These are phyloP conservation scores for Hippasteria phrygiana DNA, from an alignment of 53 echinoderm and acorn worm species.

Conservation along the genomic window DNA sequence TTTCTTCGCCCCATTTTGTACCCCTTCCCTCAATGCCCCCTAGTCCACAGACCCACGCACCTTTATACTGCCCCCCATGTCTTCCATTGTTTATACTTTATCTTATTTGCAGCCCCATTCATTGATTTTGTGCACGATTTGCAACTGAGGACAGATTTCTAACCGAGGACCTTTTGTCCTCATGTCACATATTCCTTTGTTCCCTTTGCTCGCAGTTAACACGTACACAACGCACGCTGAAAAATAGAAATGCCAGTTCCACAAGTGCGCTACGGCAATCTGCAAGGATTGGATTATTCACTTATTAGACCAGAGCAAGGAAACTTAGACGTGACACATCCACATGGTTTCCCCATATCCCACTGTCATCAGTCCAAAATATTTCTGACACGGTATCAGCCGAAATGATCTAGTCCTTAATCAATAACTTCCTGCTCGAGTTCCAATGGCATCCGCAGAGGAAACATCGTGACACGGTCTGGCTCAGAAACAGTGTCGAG, in stretches of 20 bases:
- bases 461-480: constrained; percentile 53
- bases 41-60: too few species aligned
- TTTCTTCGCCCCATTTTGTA: too few species aligned
- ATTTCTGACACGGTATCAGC: constrained; percentile 57
- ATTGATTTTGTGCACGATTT: too few species aligned
- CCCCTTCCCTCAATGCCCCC: too few species aligned
- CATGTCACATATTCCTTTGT: too few species aligned
- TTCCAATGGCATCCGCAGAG: constrained; percentile 62
- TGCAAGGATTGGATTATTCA: neutral
- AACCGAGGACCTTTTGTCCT: too few species aligned
- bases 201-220: too few species aligned
- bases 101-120: too few species aligned
- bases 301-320: neutral
- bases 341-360: constrained; percentile 30
- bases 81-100: too few species aligned
- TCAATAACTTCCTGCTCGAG: constrained; percentile 64
- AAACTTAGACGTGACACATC: constrained; percentile 27
- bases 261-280: neutral
- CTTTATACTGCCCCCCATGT: too few species aligned
- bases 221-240: too few species aligned
- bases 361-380: constrained; percentile 44
- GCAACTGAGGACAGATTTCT: too few species aligned
- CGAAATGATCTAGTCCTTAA: constrained; percentile 44
- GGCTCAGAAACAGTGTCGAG: constrained; percentile 49
- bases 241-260: neutral